A percentile compares a stretch with the other conserved stretches of the same genome.
Evolutionary conservation across 1,140 invertebrate genomes (phyloP).

Genomic region (Drosophila orena): DNA sequence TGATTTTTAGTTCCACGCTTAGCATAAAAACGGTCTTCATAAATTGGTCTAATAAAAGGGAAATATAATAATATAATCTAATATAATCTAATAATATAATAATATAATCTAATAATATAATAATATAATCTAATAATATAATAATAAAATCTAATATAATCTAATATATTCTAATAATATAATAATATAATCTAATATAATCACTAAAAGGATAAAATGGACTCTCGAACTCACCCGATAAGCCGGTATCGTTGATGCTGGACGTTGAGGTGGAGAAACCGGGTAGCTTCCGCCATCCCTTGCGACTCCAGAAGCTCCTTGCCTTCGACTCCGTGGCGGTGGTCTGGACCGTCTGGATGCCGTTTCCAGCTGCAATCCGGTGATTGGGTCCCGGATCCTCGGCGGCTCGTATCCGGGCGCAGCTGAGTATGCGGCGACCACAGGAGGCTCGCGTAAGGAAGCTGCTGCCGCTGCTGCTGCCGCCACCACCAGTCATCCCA

Average conservation of each 20-base stretch:
- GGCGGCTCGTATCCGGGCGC: constrained; percentile 74
- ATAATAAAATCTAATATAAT: too few relatives aligned
- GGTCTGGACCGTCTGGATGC: neutral
- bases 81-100: too few relatives aligned
- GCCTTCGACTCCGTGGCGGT: constrained; percentile 75
- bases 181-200: too few relatives aligned
- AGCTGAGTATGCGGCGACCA: constrained; percentile 71
- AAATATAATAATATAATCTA: neutral
- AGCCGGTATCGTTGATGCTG: constrained; percentile 88
- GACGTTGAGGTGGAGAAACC: constrained; percentile 88
- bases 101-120: too few relatives aligned
- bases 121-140: too few relatives aligned
- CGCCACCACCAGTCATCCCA: neutral
- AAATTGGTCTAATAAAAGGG: too few relatives aligned
- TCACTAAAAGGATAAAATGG: too few relatives aligned
- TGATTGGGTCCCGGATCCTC: constrained; percentile 77
- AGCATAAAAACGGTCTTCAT: too few relatives aligned
- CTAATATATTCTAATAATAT: too few relatives aligned
- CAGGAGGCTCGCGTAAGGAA: constrained; percentile 76
- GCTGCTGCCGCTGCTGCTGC: constrained; percentile 27
- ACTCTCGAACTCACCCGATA: constrained; percentile 86
- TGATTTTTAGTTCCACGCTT: too few relatives aligned
- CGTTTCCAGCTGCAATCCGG: neutral
- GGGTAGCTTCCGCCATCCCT: constrained; percentile 91
- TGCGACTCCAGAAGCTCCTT: constrained; percentile 89